Base-by-base conservation (phyloP, 1,140 invertebrate genomes). In the Hydropsyche tenuis region DNA sequence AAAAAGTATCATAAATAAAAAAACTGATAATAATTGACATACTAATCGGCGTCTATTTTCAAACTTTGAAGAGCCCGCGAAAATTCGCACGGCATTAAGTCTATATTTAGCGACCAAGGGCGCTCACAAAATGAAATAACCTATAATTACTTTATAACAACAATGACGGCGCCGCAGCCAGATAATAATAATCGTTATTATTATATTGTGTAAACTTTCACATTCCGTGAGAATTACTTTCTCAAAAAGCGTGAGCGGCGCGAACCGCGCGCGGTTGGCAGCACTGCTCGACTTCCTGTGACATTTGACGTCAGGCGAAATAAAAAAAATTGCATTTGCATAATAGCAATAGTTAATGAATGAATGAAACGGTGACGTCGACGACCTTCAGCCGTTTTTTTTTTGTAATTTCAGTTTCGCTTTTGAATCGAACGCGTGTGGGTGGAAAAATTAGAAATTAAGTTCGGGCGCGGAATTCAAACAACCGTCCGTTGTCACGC, bases 211-310 rank as follows among this genome's bases (percentile, higher is more conserved):
- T 70, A 70, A 75, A 77, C 76, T 77, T 77, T 77, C 76, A 77
- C 76, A 75, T 73, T 73, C 72, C 73, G 76, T 77, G 76, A 73
- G 76, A 77, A 77, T 65, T 77, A 77, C 76, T 77, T 77, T 77
- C 76, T 30, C 73, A 42, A 66, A 70, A 74, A 69, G 30, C 27
- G 60, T 62, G 53, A 46, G 22, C 69, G 53, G 20, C 48, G 43
- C 51, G 25, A 16, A n/a, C n/a, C n/a, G n/a, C n/a, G n/a, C 43
- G 25, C 45, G 45, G 53, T 18, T 53, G 45, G 48, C 20, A 45
- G 23, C 65, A 68, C 43, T 23, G 65, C 43, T 25, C 30, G 30
- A 37, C 30, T 37, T 37, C 30, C 30, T 37, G 30, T 37, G 30
- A 37, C 30, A 37, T 37, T 37, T 37, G 30, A 37, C 30, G 30